Evolutionary conservation across 1,140 invertebrate genomes (phyloP), one percentile per base, ranked within the genome.

Genomic region (Pseudobourletiella spinata): DNA sequence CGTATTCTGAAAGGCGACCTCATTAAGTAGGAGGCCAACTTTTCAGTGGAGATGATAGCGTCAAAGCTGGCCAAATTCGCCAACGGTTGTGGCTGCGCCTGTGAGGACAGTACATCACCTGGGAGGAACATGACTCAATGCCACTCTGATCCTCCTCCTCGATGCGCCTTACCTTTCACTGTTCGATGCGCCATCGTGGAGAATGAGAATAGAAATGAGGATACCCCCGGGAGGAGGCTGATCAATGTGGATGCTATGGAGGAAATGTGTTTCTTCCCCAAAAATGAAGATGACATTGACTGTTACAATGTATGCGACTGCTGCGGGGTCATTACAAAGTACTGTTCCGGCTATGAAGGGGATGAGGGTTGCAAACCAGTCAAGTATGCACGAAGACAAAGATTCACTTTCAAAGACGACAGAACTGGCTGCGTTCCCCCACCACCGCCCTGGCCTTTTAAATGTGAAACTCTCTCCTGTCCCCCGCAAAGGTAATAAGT

Each of bases 161-260:
- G 43, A 20, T 46, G 43, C 43, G n/a, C 8, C n/a, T n/a, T n/a
- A 46, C 18, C 18, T 3, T 8, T 6, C 15, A 51, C 4, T 18
- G 22, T n/a, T n/a, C n/a, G 22, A 18, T 51, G 2, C 6, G 16
- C 14, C 14, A 26, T 25, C 48, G 28, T 26, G 6, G 22, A 22
- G 4, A 51, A 14, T 18, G 3, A 46, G 4, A 20, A 6, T 25
- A 11, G 20, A 32, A 22, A 55, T 18, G 20, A 29, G 4, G 29
- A 55, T 32, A 14, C 26, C 8, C 52, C 52, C 3, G 8, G 11
- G 4, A 11, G 29, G 2, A 29, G 52, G 35, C 20, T 55, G 3
- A 4, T 32, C 8, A 55, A 55, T 18, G 52, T 55, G 26, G 52
- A 55, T 55, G 29, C 29, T 30, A 55, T 55, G 52, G 52, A 55